Evolutionary conservation across 2,113 vertebrate genomes (phyloP).

Genomic region (Gopherus flavomarginatus): DNA sequence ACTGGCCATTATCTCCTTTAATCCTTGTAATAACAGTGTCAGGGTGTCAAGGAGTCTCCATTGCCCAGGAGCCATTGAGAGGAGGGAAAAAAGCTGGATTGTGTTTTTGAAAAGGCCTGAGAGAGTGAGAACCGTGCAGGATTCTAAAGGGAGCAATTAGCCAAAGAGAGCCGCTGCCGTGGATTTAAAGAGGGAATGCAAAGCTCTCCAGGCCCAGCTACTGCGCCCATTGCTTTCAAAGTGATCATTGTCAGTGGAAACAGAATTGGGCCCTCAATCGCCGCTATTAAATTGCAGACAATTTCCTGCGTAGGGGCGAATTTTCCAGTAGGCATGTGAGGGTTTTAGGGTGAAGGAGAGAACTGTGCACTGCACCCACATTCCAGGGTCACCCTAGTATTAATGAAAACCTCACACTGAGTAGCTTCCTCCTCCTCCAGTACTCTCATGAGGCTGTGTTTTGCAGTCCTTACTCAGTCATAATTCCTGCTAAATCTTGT

Average conservation of each 20-base stretch:
- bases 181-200: not conserved
- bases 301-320: not conserved
- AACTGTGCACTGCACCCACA: accelerated
- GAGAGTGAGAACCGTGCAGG: not conserved
- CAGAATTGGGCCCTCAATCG: accelerated
- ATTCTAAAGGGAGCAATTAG: not conserved
- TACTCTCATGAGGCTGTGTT: not conserved
- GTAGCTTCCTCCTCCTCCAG: not conserved
- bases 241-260: accelerated
- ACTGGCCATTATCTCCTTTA: constrained; percentile 20
- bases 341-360: accelerated
- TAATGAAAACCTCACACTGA: not conserved
- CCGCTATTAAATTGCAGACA: not conserved
- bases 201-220: not conserved
- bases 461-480: not conserved
- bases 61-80: not conserved
- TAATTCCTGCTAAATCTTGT: not conserved
- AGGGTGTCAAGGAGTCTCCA: constrained; percentile 23
- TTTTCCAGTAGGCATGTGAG: not conserved
- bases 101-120: not conserved
- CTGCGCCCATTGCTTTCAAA: not conserved
- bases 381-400: not conserved
- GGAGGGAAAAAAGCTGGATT: not conserved
- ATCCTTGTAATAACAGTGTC: constrained; percentile 23
- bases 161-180: too few species aligned